Evolutionary conservation across 1,140 invertebrate genomes (phyloP), one percentile per base, ranked within the genome.

Genomic region (Rhopalosiphum padi): DNA sequence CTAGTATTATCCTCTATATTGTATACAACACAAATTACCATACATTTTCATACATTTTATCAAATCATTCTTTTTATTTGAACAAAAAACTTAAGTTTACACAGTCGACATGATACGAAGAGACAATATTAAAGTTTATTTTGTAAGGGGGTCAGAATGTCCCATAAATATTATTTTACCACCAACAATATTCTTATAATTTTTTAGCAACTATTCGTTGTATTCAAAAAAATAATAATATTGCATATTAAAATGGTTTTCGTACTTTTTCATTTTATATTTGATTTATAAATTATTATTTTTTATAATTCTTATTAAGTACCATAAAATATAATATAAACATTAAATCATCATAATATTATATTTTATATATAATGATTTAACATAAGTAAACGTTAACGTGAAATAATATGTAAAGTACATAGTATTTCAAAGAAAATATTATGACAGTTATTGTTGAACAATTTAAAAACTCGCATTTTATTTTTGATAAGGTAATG

Each of bases 81-180:
- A 77, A 77, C 30, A n/a, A 68, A n/a, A 77, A 77, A 77, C 15
- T 77, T n/a, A n/a, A 77, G n/a, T n/a, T 77, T 77, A 77, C 30
- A 77, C 18, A n/a, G 60, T 77, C n/a, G 1, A 77, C 60, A 77
- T 77, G 15, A 77, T 77, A 77, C 18, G 21, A 15, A 77, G 15
- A 77, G 60, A 77, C 60, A 77, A 77, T 77, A 77, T 77, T 77
- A 77, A 77, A 77, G n/a, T 77, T 77, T 77, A 77, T 77, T 77
- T 77, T 77, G 18, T 77, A 77, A 77, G 60, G 15, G 60, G 60
- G 60, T 77, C 60, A n/a, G 60, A 77, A 77, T 77, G 15, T 15
- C n/a, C 21, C n/a, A 77, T 77, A 77, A 77, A 77, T 77, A 77
- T n/a, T 77, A 77, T 77, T 77, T 77, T 77, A 77, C 30, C 30